Evolutionary conservation across 2,113 vertebrate species (phyloP).

Genomic region (Mus musculus): GRCm39 chr1:71397001-71397500

Average conservation of each 20-base stretch:
- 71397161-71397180: not conserved
- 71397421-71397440: not conserved
- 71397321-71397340: not conserved
- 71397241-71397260: not conserved
- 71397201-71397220: not conserved
- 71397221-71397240: not conserved
- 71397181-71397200: conserved; percentile 23
- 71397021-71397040: not conserved
- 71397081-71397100: not conserved
- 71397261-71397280: not conserved
- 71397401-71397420: not conserved
- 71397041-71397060: not conserved
- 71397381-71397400: not conserved
- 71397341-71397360: not conserved
- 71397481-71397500: no score
- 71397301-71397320: not conserved
- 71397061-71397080: not conserved
- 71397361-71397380: not conserved
- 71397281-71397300: not conserved
- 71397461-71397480: no score
- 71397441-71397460: not conserved
- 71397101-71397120: not conserved
- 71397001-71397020: not conserved
- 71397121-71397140: not conserved
- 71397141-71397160: not conserved